phyloP scores from a whole-genome alignment of 1,140 invertebrate species.

The Macrocentrus cingulum region DNA sequence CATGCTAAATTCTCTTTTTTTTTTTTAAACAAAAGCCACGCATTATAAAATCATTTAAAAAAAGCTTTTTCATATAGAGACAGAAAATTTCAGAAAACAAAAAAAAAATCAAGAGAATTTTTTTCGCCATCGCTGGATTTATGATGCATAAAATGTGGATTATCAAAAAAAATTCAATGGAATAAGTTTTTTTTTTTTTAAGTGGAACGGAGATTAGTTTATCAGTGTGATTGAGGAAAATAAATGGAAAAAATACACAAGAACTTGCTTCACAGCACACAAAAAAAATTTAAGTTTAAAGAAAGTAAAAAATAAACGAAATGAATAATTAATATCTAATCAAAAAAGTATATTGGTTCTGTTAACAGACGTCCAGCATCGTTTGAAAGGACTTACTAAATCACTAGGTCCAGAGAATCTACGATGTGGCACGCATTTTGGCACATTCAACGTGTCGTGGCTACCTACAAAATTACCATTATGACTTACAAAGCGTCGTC shows the following conservation, averaged over 20 bases:
- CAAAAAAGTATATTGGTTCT: neutral
- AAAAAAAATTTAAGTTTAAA: neutral
- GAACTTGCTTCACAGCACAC: neutral
- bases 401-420: constrained; percentile 54
- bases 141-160: no score
- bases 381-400: constrained; percentile 52
- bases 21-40: no score
- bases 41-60: no score
- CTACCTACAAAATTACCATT: constrained; percentile 53
- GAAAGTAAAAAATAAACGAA: constrained; percentile 9
- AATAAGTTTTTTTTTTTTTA: no score
- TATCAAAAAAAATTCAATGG: no score
- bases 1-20: no score
- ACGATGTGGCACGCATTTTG: constrained; percentile 45
- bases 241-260: constrained; percentile 1
- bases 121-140: no score
- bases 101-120: no score
- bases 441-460: constrained; percentile 49
- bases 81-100: no score
- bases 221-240: constrained; percentile 5
- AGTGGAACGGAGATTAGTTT: constrained; percentile 11
- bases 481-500: constrained; percentile 10
- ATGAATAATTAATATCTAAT: neutral
- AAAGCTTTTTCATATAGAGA: no score
- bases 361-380: constrained; percentile 37